Evolutionary conservation across 37 sponge, comb jelly and placozoan species (phyloP).

Genomic region (Chondrilla cf. caribensis): DNA sequence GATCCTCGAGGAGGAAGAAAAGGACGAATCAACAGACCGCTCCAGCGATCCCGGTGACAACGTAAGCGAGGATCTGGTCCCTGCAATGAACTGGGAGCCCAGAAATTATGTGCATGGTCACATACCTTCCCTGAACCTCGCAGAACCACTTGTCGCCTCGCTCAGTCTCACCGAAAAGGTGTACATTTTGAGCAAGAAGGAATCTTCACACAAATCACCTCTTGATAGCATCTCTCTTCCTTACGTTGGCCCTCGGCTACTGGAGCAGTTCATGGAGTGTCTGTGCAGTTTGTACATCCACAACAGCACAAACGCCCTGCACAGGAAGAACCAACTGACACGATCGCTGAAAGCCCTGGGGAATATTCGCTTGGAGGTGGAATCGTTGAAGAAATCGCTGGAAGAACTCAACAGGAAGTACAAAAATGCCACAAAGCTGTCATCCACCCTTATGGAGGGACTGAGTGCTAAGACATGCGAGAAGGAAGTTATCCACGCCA

Average conservation of each 20-base stretch:
- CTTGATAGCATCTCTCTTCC: slow-evolving; percentile 4
- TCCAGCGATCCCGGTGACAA: background rate
- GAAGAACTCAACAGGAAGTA: slow-evolving; percentile 24
- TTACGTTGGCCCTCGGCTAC: slow-evolving; percentile 63
- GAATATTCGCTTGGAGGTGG: slow-evolving; percentile 27
- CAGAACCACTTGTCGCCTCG: background rate
- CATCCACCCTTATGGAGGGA: slow-evolving; percentile 17
- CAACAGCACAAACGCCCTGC: slow-evolving; percentile 17
- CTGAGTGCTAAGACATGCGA: slow-evolving; percentile 58
- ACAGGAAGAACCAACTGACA: slow-evolving; percentile 24
- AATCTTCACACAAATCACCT: background rate
- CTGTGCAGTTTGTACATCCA: slow-evolving; percentile 44
- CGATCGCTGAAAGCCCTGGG: slow-evolving; percentile 42
- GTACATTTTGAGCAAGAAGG: slow-evolving; percentile 11
- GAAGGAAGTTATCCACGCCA: slow-evolving; percentile 39
- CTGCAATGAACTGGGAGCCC: background rate
- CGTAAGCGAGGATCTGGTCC: background rate
- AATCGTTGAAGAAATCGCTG: slow-evolving; percentile 33
- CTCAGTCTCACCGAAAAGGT: slow-evolving; percentile 50
- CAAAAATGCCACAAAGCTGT: slow-evolving; percentile 13
- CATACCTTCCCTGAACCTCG: background rate
- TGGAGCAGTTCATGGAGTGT: slow-evolving; percentile 49
- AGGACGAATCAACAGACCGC: background rate
- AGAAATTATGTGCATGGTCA: background rate
- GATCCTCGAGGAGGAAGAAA: background rate